These are phyloP conservation scores for Periophthalmus modestus DNA, from an alignment of 2,113 vertebrate genomes.

Conservation along the genomic window DNA sequence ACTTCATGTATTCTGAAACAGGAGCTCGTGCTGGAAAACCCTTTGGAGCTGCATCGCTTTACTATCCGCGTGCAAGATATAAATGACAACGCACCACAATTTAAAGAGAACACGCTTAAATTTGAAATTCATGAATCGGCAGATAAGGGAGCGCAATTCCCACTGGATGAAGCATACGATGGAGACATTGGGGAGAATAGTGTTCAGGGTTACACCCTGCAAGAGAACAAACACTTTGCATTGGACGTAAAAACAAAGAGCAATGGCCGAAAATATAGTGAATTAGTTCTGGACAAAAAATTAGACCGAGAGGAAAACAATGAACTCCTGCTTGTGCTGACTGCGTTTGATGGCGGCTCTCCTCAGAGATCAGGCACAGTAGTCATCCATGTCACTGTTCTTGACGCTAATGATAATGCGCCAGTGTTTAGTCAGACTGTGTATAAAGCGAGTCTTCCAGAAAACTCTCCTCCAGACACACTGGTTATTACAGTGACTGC, in stretches of 20 bases:
- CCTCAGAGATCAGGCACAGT: slow-evolving; percentile 67
- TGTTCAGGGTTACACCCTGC: slow-evolving; percentile 64
- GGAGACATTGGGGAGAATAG: slow-evolving; percentile 69
- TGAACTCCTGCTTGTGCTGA: slow-evolving; percentile 55
- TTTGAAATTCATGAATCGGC: slow-evolving; percentile 65
- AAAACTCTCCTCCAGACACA: slow-evolving; percentile 57
- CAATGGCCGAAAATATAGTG: slow-evolving; percentile 55
- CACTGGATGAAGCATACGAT: slow-evolving; percentile 63
- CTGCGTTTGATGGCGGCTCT: slow-evolving; percentile 69
- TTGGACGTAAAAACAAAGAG: slow-evolving; percentile 40
- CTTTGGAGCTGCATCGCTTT: slow-evolving; percentile 60
- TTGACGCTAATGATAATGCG: slow-evolving; percentile 75
- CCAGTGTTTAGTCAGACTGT: slow-evolving; percentile 65
- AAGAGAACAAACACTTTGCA: slow-evolving; percentile 55
- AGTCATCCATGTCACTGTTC: slow-evolving; percentile 58
- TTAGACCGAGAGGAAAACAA: slow-evolving; percentile 50
- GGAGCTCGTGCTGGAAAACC: slow-evolving; percentile 66
- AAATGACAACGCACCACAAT: slow-evolving; percentile 69
- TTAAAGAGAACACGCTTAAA: not conserved
- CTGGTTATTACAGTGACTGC: slow-evolving; percentile 74
- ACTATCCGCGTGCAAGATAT: slow-evolving; percentile 69
- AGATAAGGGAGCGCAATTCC: slow-evolving; percentile 58
- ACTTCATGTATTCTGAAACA: slow-evolving; percentile 60
- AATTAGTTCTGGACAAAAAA: slow-evolving; percentile 39
- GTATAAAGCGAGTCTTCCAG: slow-evolving; percentile 64